Evolutionary conservation across 1,140 invertebrate genomes (phyloP).

Genomic region (Dryas iulia): DNA sequence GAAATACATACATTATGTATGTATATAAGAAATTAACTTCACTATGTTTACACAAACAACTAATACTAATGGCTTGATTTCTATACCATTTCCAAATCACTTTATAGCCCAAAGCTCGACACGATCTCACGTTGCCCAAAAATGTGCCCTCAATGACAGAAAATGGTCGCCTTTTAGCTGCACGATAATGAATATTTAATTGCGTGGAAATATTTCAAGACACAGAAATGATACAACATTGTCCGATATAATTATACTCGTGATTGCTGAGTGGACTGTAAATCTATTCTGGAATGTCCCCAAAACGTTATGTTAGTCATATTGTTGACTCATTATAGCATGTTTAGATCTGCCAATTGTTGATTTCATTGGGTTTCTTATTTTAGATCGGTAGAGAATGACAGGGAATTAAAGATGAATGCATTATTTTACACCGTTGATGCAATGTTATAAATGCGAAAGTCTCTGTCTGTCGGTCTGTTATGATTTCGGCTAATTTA

Average conservation of each 20-base stretch:
- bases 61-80: slow-evolving; percentile 13
- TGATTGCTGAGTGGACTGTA: slow-evolving; percentile 15
- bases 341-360: slow-evolving; percentile 15
- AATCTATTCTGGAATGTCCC: slow-evolving; percentile 22
- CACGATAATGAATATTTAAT: slow-evolving; percentile 74
- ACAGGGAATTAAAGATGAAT: neutral
- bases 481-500: no score
- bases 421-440: no score
- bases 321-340: slow-evolving; percentile 13
- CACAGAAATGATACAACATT: slow-evolving; percentile 44
- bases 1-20: no score
- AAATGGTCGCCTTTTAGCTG: slow-evolving; percentile 44
- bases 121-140: slow-evolving; percentile 36
- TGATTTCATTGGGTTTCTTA: neutral
- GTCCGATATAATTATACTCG: slow-evolving; percentile 30
- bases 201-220: slow-evolving; percentile 60
- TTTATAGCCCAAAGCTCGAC: slow-evolving; percentile 34
- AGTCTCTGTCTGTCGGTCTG: no score
- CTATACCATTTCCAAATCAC: slow-evolving; percentile 25
- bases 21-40: no score
- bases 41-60: neutral
- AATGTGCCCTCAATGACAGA: slow-evolving; percentile 60
- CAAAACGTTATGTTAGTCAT: slow-evolving; percentile 15
- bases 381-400: neutral
- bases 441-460: no score